Percentiles rank a stretch among this genome's conserved stretches.
These are phyloP conservation scores for Physocephala rufipes DNA, from an alignment of 2,888 invertebrate genomes.

Conservation along the genomic window DNA sequence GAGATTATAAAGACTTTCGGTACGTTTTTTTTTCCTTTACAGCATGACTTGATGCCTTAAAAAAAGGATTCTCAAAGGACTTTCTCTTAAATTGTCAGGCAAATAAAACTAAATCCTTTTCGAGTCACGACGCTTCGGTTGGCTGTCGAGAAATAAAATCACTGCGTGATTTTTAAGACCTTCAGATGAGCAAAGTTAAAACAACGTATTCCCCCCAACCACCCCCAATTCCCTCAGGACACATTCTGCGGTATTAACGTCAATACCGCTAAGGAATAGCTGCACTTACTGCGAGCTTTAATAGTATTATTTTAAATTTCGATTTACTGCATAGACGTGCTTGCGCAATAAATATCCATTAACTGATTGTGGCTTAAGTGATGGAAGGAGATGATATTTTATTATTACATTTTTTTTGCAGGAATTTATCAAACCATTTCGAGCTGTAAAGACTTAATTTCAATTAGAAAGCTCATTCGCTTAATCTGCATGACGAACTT, in stretches of 20 bases:
- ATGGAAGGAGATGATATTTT: constrained; percentile 17
- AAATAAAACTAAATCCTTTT: neutral
- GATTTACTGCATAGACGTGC: constrained; percentile 16
- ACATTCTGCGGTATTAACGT: too few species aligned
- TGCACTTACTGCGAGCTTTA: too few species aligned
- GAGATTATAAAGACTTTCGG: too few species aligned
- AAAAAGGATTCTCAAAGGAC: neutral
- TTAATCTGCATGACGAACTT: constrained; percentile 57
- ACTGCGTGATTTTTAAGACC: too few species aligned
- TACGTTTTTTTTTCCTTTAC: too few species aligned
- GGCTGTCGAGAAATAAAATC: too few species aligned
- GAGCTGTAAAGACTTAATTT: constrained; percentile 30
- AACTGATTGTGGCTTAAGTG: constrained; percentile 40
- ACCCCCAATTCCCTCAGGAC: too few species aligned
- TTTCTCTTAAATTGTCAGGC: neutral
- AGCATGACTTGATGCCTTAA: too few species aligned
- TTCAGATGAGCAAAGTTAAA: too few species aligned
- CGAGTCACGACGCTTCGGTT: neutral
- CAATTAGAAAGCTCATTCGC: constrained; percentile 41
- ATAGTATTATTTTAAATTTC: neutral
- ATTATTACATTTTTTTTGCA: constrained; percentile 12
- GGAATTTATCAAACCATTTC: constrained; percentile 39
- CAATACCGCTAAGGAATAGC: too few species aligned
- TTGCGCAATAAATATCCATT: constrained; percentile 42
- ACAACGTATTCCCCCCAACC: too few species aligned